Base-by-base conservation (phyloP, 2,113 vertebrate genomes). In the Malurus alboscapulatus region DNA sequence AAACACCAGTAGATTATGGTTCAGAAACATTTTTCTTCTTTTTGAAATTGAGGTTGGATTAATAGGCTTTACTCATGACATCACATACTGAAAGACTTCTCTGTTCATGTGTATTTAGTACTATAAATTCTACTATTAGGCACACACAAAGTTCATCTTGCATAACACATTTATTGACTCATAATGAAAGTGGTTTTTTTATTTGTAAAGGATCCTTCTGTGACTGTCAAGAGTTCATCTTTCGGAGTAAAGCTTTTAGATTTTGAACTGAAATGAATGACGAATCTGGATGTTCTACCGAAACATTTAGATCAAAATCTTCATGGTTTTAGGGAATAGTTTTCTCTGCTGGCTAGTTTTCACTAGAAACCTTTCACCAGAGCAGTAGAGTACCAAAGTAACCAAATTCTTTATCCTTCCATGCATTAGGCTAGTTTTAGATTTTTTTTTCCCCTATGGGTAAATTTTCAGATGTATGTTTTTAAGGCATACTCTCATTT, bases 1-100 rank as follows among this genome's bases (percentile, higher is more conserved):
- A 96, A 91, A 74, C 45, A 21, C 36, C 24, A 87, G 24, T 84
- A 38, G 61, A 88, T 95, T 97, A 82, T 90, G 48, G 87, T 96
- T 69, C 48, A 93, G 92, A 97, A 95, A 83, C 20, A 73, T 67
- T 88, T 79, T 83, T 55, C 15, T 77, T 53, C 9, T 55, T 95
- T 94, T 84, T 76, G 45, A 88, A 96, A 86, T 22, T 79, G 65
- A 92, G 86, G 26, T 93, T 95, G 61, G 55, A 91, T 85, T 17
- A 16, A 85, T 80, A 79, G 38, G 29, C 67, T 76, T 87, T 84
- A 42, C 51, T 45, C 19, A 51, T 38, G 32, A n/a, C 47, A 67
- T 53, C 67, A 34, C 29, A 91, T 94, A 51, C 84, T 48, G 32
- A 95, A 95, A 82, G 71, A 63, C 27, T 79, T 91, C 47, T 88